phyloP scores from a whole-genome alignment of 2,113 vertebrate genomes.

The Chunga burmeisteri region DNA sequence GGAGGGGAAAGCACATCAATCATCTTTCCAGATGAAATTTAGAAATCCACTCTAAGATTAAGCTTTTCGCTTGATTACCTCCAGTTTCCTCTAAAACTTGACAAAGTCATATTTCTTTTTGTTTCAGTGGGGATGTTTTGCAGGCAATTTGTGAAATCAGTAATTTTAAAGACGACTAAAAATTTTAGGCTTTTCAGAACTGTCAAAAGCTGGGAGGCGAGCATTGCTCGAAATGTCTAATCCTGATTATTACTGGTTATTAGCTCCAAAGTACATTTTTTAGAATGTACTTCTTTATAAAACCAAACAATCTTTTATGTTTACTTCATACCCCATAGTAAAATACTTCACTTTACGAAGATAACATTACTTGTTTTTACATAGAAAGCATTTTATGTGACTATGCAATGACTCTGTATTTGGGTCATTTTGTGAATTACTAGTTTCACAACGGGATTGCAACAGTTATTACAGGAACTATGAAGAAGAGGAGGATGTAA shows the following conservation, averaged over 20 bases:
- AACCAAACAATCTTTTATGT: neutral
- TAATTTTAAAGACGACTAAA: neutral
- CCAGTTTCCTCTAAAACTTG: neutral
- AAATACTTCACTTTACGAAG: neutral
- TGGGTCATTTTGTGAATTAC: neutral
- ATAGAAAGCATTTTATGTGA: neutral
- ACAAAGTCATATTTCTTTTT: neutral
- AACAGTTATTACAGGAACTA: neutral
- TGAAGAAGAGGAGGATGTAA: neutral
- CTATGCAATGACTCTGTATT: neutral
- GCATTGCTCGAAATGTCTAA: neutral
- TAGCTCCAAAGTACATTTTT: neutral
- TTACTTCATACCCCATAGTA: neutral
- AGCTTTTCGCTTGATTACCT: neutral
- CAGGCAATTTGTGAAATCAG: neutral
- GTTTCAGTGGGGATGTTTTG: neutral
- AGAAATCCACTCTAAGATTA: constrained; percentile 21
- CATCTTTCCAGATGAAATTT: neutral
- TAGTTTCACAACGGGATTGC: neutral
- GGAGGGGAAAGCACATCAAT: constrained; percentile 12
- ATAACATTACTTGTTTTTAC: neutral
- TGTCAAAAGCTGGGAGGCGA: neutral
- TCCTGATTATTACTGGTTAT: neutral
- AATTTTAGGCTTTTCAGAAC: neutral
- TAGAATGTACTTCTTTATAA: neutral